Evolutionary conservation across 2,888 invertebrate genomes (phyloP).

Genomic region (Tetramorium bicarinatum): DNA sequence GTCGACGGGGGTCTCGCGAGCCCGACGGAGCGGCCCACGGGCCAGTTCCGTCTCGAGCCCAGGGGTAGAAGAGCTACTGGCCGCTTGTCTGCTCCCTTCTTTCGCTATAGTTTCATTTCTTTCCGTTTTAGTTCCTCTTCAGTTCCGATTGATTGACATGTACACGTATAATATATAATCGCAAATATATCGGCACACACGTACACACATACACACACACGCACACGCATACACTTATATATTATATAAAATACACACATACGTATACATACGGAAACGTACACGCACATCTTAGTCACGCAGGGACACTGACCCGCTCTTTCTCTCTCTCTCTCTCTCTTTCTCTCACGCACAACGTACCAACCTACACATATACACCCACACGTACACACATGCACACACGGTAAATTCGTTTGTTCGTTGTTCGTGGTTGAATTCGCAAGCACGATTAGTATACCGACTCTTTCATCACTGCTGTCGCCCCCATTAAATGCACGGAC

Average conservation of each 20-base stretch:
- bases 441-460: slow-evolving; percentile 62
- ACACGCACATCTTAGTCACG: slow-evolving; percentile 51
- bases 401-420: slow-evolving; percentile 65
- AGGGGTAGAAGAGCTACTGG: slow-evolving; percentile 88
- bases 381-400: slow-evolving; percentile 37
- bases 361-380: slow-evolving; percentile 37
- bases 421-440: slow-evolving; percentile 69
- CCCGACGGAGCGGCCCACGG: slow-evolving; percentile 71
- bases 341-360: slow-evolving; percentile 50
- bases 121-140: slow-evolving; percentile 84
- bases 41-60: slow-evolving; percentile 87
- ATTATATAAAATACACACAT: slow-evolving; percentile 23
- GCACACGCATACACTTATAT: background rate
- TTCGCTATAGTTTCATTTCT: slow-evolving; percentile 86
- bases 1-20: slow-evolving; percentile 76
- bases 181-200: slow-evolving; percentile 48
- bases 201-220: background rate
- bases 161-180: slow-evolving; percentile 63
- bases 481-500: slow-evolving; percentile 66
- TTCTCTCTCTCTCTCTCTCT: background rate
- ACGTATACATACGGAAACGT: slow-evolving; percentile 24
- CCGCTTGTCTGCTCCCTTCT: slow-evolving; percentile 88
- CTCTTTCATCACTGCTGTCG: slow-evolving; percentile 34
- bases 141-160: slow-evolving; percentile 83
- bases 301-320: slow-evolving; percentile 37